phyloP scores from a whole-genome alignment of 2,797 vertebrate genomes.

The Poeciliopsis presidionis region DNA sequence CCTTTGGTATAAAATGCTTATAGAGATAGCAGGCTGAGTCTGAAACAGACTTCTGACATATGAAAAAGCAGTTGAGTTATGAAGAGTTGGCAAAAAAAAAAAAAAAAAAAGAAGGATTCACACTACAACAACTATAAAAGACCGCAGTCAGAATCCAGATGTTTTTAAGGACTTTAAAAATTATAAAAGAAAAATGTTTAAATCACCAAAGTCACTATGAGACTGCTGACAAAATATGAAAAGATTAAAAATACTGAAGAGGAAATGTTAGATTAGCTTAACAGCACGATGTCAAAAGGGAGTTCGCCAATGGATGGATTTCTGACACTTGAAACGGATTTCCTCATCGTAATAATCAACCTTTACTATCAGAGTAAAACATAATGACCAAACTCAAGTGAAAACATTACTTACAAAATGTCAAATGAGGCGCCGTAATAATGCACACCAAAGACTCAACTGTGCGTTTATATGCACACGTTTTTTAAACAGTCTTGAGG shows the following conservation, averaged over 20 bases:
- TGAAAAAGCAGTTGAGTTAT: constrained; percentile 26
- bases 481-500: background rate
- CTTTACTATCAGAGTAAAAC: background rate
- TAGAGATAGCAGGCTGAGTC: constrained; percentile 42
- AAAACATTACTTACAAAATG: background rate
- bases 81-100: background rate
- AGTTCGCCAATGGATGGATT: background rate
- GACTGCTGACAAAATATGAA: background rate
- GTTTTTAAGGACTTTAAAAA: background rate
- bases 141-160: background rate
- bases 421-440: background rate
- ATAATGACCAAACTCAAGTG: background rate
- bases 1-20: constrained; percentile 60
- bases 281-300: background rate
- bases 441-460: background rate
- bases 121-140: background rate
- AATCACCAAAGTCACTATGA: background rate
- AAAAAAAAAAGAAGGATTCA: background rate
- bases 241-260: background rate
- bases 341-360: background rate
- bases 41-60: constrained; percentile 30
- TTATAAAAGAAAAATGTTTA: background rate
- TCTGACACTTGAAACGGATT: background rate
- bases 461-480: background rate
- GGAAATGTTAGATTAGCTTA: background rate